Evolutionary conservation across 2,888 invertebrate genomes (phyloP), one percentile per base, ranked within the genome.

Genomic region (Stenichneumon culpator): DNA sequence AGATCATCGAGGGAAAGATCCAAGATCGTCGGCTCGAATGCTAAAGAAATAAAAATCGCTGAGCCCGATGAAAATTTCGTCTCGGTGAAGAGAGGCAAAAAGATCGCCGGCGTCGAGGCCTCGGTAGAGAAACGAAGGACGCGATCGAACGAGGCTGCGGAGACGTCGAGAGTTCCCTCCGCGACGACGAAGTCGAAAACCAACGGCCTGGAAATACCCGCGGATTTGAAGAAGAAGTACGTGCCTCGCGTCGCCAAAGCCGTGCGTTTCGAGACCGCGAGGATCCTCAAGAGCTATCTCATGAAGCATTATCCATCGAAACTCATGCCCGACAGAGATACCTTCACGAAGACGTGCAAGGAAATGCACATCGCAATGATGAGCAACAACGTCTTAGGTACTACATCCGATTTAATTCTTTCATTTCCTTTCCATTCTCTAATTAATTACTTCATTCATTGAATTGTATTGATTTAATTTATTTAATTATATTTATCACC

Each of bases 291-390:
- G 78, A 88, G 89, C 52, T 91, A 90, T 70, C 87, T 93, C 36
- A 91, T 90, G 91, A 90, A 90, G 72, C 90, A 90, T 77, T 93
- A 92, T 83, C 89, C 90, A 14, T 91, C 90, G 14, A 60, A 89
- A 63, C 89, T 89, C 65, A 91, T 93, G 65, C 93, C 92, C 2
- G 92, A 93, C 86, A 89, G 88, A 80, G 87, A 88, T 5, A 88
- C 89, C 6, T 93, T 92, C 75, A 90, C 89, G 44, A 89, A 86
- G 86, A 91, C 89, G 44, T 92, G 92, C 81, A 86, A 89, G 75
- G 90, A 90, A 81, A 91, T 93, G 88, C 91, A 92, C 72, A 79
- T 89, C 25, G 87, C 82, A 22, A 78, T 93, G 36, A 82, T 92
- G 57, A 85, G 80, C 0, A 86, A 89, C 80, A 88, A 88, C 82